A percentile compares a stretch with the other conserved stretches of the same genome.
Conservation (phyloP, 23 tunicate species). For the Halocynthia roretzi region DNA sequence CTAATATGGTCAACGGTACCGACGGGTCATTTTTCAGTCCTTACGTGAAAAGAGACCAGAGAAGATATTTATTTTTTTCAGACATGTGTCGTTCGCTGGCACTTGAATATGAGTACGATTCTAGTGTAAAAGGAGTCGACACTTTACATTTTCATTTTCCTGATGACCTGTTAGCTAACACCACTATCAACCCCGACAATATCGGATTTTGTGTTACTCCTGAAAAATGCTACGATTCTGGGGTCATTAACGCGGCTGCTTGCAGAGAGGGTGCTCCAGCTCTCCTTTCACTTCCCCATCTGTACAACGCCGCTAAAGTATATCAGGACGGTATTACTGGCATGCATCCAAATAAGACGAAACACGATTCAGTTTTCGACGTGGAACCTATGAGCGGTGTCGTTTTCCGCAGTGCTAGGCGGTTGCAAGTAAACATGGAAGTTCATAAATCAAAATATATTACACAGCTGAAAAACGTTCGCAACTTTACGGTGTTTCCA, state of each 20-base stretch:
- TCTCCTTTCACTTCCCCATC: slow-evolving; percentile 65
- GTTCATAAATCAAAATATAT: slow-evolving; percentile 9
- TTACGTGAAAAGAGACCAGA: slow-evolving; percentile 24
- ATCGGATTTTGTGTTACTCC: slow-evolving; percentile 82
- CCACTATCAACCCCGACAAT: slow-evolving; percentile 46
- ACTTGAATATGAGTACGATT: slow-evolving; percentile 31
- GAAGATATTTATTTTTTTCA: slow-evolving; percentile 66
- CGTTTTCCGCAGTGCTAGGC: slow-evolving; percentile 11
- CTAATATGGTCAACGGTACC: slow-evolving; percentile 83
- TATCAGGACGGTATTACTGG: slow-evolving; percentile 57
- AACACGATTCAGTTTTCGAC: slow-evolving; percentile 62
- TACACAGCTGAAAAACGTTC: slow-evolving; percentile 15
- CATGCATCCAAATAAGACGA: slow-evolving; percentile 37
- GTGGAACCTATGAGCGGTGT: slow-evolving; percentile 59
- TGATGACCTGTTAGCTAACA: slow-evolving; percentile 45
- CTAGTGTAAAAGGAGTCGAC: slow-evolving; percentile 55
- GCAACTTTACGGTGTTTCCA: background rate
- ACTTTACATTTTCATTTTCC: slow-evolving; percentile 67
- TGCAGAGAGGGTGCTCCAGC: slow-evolving; percentile 85
- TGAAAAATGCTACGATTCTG: slow-evolving; percentile 51
- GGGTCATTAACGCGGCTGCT: slow-evolving; percentile 60
- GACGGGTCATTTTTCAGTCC: slow-evolving; percentile 84
- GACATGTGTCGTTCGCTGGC: slow-evolving; percentile 76
- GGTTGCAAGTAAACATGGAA: slow-evolving; percentile 14
- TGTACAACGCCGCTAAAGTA: slow-evolving; percentile 64